These are phyloP conservation scores for Drosophila aldrichi DNA, from an alignment of 2,888 invertebrate genomes.

Conservation along the genomic window DNA sequence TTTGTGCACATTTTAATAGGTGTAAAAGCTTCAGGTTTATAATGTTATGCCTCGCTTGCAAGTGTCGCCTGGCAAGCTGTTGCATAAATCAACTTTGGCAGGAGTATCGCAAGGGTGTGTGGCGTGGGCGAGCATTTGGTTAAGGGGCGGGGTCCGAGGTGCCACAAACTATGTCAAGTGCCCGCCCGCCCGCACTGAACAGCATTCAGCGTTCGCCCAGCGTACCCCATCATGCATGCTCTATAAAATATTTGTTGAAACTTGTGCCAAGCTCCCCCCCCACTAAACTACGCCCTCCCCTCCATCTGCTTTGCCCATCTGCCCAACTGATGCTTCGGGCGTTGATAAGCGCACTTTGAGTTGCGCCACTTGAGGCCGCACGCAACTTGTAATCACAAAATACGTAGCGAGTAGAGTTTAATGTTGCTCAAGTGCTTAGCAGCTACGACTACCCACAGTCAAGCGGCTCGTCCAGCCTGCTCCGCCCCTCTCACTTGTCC, in stretches of 20 bases:
- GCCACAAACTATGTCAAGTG: constrained; percentile 55
- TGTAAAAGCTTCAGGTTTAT: constrained; percentile 71
- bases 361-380: constrained; percentile 63
- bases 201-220: constrained; percentile 33
- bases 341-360: constrained; percentile 75
- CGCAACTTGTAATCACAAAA: constrained; percentile 70
- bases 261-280: neutral
- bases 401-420: constrained; percentile 69
- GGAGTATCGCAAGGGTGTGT: neutral
- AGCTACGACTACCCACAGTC: constrained; percentile 1
- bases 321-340: constrained; percentile 51
- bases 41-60: constrained; percentile 64
- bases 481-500: neutral
- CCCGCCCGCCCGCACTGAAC: constrained; percentile 34
- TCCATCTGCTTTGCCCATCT: constrained; percentile 28
- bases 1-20: constrained; percentile 68
- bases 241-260: constrained; percentile 73
- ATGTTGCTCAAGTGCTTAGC: constrained; percentile 68
- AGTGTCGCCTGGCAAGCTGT: constrained; percentile 65
- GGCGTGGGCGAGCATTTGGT: neutral
- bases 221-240: constrained; percentile 64
- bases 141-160: neutral
- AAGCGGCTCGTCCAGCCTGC: neutral
- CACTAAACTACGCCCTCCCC: neutral
- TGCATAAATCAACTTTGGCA: constrained; percentile 74